Base-by-base conservation (phyloP, 2,797 vertebrate genomes). In the Lutjanus campechanus region DNA sequence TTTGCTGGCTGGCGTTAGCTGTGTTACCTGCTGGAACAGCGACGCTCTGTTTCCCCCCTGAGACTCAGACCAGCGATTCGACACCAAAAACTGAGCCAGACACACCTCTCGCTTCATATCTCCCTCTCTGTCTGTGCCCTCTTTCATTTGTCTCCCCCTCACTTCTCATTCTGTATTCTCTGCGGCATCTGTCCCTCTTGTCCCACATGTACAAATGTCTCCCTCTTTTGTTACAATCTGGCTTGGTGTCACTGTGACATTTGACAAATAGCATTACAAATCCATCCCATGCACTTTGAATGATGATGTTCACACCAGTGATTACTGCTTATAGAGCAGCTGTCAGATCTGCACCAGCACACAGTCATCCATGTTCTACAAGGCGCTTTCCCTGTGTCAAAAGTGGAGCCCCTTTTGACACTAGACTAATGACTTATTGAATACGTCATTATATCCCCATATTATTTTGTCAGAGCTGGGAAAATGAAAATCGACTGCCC, bases 401-500 rank as follows among this genome's bases (percentile, higher is more conserved):
- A 76, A 76, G 11, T 17, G 4, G 10, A 67, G 63, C 61, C 60
- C 50, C 43, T 55, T 82, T 64, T 76, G 80, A 89, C 85, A 69
- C 69, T 3, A 61, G 64, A 81, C 80, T 89, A 91, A 93, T 90
- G 85, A 84, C 73, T 92, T 92, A 90, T 92, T 90, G 89, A 93
- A 91, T 79, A 86, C 29, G 50, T 87, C 81, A 84, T 90, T 88
- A 90, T 87, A 87, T 64, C 65, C 64, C 66, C 46, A 46, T 86
- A 85, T 90, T 90, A 78, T 88, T 90, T 90, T 81, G 73, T 87
- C 83, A 83, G 77, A 81, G 76, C 58, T 60, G 77, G n/a, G 88
- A 77, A 91, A 91, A 91, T 93, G 63, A 81, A 88, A 93, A 94
- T 94, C 44, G 87, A 92, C 87, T 89, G 84, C 19, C 82, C 86